A percentile compares a stretch with the other conserved stretches of the same genome.
Conservation (phyloP, 2,888 invertebrate genomes). For the Dicycla oo region DNA sequence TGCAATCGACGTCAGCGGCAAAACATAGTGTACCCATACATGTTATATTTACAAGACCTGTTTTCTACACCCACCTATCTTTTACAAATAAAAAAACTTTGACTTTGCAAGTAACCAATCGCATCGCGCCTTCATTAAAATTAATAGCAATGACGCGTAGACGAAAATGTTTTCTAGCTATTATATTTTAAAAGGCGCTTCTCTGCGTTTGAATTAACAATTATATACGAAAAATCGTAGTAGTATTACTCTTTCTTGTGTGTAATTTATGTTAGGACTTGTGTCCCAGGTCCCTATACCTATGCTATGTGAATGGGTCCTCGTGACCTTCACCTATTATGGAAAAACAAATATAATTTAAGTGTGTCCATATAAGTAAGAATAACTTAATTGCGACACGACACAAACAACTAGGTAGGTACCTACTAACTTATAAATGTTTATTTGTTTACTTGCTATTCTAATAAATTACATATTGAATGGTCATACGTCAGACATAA, state of each 20-base stretch:
- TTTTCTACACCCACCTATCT: no score
- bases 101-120: no score
- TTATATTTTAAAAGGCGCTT: background rate
- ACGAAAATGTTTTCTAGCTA: background rate
- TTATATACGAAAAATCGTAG: no score
- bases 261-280: background rate
- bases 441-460: constrained; percentile 8
- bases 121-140: background rate
- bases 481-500: constrained; percentile 4
- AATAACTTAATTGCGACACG: constrained; percentile 14
- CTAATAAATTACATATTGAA: constrained; percentile 20
- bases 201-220: background rate
- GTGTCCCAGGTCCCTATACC: background rate
- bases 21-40: no score
- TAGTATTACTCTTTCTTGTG: background rate
- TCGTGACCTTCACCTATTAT: background rate
- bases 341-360: background rate
- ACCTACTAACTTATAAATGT: constrained; percentile 9
- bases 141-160: constrained; percentile 5
- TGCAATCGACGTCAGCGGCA: no score
- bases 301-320: background rate
- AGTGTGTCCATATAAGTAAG: background rate
- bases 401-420: constrained; percentile 12
- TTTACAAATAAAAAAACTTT: no score
- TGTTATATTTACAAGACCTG: no score